Evolutionary conservation across 2,797 vertebrate genomes (phyloP).

Genomic region (Sphenodon punctatus): DNA sequence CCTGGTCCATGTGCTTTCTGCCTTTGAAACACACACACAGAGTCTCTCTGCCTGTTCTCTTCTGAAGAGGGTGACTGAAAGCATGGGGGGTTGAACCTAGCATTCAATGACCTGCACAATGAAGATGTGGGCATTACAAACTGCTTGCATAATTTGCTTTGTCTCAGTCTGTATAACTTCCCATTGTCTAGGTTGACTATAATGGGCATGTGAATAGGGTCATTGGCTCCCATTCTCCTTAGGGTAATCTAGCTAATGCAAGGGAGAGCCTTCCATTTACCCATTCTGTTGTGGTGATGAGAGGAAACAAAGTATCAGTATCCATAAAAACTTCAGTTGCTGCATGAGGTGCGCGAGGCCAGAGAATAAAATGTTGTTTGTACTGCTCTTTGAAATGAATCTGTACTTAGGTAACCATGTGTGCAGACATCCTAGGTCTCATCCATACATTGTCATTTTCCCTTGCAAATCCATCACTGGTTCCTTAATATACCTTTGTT

Average conservation of each 20-base stretch:
- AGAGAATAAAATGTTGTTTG: background rate
- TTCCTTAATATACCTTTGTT: too few species aligned
- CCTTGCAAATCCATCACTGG: too few species aligned
- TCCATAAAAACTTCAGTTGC: background rate
- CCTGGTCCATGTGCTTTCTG: background rate
- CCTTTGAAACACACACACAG: background rate
- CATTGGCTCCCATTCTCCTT: accelerated
- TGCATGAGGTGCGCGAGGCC: too few species aligned
- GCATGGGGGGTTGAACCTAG: accelerated
- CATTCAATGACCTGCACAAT: background rate
- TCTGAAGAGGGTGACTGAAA: background rate
- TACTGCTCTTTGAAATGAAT: background rate
- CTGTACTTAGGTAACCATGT: background rate
- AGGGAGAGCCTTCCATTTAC: background rate
- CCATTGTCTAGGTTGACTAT: background rate
- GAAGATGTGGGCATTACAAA: background rate
- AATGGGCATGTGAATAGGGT: background rate
- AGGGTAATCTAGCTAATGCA: background rate
- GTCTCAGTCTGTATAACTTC: background rate
- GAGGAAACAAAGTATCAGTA: background rate
- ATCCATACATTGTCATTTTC: too few species aligned
- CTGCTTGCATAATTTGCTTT: background rate
- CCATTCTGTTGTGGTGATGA: background rate
- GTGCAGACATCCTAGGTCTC: background rate
- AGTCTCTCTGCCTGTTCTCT: background rate